Conservation (phyloP, 2,888 invertebrate species). For the Agrochola circellaris region DNA sequence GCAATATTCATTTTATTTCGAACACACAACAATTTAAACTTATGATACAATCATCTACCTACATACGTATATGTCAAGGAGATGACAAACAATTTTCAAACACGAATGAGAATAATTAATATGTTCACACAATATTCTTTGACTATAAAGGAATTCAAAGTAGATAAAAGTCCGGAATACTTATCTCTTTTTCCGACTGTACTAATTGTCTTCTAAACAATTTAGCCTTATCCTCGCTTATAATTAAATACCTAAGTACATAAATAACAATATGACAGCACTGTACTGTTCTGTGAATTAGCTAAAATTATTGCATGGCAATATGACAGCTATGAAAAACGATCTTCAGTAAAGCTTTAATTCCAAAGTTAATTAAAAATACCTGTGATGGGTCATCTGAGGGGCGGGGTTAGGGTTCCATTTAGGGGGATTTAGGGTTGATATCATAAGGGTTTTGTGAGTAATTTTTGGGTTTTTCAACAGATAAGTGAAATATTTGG, state of each 20-base stretch:
- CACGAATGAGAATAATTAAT: no score
- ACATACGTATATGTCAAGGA: not conserved
- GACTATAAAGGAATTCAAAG: not conserved
- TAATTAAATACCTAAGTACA: slow-evolving; percentile 24
- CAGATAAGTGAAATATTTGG: not conserved
- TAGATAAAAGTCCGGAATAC: not conserved
- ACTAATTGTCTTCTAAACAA: not conserved
- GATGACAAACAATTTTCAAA: not conserved
- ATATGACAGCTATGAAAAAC: slow-evolving; percentile 59
- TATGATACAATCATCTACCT: not conserved
- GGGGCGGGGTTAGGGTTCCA: slow-evolving; percentile 20
- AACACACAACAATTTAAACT: slow-evolving; percentile 2
- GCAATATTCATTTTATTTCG: not conserved
- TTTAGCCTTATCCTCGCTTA: not conserved
- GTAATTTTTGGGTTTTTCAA: not conserved
- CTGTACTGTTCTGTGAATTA: slow-evolving; percentile 43
- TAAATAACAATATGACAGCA: slow-evolving; percentile 35
- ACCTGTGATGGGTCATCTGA: slow-evolving; percentile 59
- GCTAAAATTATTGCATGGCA: slow-evolving; percentile 51
- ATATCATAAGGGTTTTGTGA: slow-evolving; percentile 1
- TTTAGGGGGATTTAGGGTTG: slow-evolving; percentile 37
- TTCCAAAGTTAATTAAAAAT: slow-evolving; percentile 62
- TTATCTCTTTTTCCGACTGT: not conserved
- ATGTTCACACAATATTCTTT: not conserved
- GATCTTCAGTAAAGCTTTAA: slow-evolving; percentile 46